Evolutionary conservation across 2,113 vertebrate genomes (phyloP).

Genomic region (Merops nubicus): DNA sequence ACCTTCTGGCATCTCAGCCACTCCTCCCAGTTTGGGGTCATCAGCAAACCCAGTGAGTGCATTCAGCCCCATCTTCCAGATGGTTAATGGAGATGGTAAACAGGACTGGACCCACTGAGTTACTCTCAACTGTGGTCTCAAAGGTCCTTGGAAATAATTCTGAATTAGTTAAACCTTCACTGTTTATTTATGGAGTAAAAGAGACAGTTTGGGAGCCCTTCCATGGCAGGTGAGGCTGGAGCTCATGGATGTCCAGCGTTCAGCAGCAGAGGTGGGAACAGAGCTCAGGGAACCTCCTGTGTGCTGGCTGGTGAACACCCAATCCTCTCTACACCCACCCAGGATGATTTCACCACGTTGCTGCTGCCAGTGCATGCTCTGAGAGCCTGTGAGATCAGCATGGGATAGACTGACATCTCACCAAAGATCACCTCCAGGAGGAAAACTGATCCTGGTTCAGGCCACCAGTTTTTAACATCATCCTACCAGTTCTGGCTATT

Average conservation of each 20-base stretch:
- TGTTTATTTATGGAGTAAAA: background rate
- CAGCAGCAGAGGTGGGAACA: background rate
- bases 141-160: background rate
- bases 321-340: background rate
- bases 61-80: no score
- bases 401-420: background rate
- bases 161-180: background rate
- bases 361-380: background rate
- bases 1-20: background rate
- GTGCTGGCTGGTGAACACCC: background rate
- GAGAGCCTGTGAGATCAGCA: background rate
- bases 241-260: background rate
- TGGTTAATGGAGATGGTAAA: background rate
- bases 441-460: background rate
- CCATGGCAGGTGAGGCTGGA: background rate
- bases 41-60: background rate
- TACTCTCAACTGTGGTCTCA: background rate
- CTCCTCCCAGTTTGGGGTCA: background rate
- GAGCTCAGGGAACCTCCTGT: background rate
- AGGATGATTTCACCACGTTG: accelerated
- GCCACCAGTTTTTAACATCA: background rate
- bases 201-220: background rate
- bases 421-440: background rate
- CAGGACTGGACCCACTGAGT: background rate
- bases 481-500: background rate